Conservation (phyloP, 2,797 vertebrate genomes). For the Syngnathus acus region DNA sequence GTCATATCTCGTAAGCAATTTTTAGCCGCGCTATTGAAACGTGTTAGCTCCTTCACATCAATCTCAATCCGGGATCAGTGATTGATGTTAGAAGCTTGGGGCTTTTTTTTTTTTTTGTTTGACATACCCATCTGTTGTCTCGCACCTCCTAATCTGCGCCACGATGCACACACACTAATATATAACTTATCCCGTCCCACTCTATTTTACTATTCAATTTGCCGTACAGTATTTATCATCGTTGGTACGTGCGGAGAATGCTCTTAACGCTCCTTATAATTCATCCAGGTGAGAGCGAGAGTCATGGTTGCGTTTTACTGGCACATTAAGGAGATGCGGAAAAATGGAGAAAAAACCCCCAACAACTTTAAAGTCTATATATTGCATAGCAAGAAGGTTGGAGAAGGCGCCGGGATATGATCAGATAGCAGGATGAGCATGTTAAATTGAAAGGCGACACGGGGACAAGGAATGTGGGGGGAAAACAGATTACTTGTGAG, state of each 20-base stretch:
- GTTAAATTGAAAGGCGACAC: constrained; percentile 47
- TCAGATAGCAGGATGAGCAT: constrained; percentile 40
- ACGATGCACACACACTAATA: constrained; percentile 23
- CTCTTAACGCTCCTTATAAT: constrained; percentile 27
- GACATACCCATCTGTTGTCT: constrained; percentile 78
- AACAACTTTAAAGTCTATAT: constrained; percentile 1
- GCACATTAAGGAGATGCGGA: constrained; percentile 41
- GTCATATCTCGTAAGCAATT: constrained; percentile 36
- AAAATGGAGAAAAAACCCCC: too few relatives aligned
- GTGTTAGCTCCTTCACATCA: constrained; percentile 48
- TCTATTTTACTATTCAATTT: neutral
- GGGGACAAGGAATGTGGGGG: constrained; percentile 33
- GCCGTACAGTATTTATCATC: neutral
- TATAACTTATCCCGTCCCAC: constrained; percentile 16
- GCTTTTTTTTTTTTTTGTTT: constrained; percentile 68
- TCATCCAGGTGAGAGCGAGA: constrained; percentile 39
- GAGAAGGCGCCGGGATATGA: constrained; percentile 35
- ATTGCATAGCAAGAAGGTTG: constrained; percentile 14
- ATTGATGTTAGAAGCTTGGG: constrained; percentile 58
- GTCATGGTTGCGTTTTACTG: constrained; percentile 27
- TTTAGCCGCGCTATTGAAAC: constrained; percentile 52
- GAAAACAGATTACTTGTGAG: constrained; percentile 47
- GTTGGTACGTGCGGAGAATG: neutral
- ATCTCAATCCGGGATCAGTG: constrained; percentile 41
- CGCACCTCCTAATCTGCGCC: constrained; percentile 72